These are phyloP conservation scores for Labeo rohita DNA, from an alignment of 2,113 vertebrate species.

Conservation along the genomic window DNA sequence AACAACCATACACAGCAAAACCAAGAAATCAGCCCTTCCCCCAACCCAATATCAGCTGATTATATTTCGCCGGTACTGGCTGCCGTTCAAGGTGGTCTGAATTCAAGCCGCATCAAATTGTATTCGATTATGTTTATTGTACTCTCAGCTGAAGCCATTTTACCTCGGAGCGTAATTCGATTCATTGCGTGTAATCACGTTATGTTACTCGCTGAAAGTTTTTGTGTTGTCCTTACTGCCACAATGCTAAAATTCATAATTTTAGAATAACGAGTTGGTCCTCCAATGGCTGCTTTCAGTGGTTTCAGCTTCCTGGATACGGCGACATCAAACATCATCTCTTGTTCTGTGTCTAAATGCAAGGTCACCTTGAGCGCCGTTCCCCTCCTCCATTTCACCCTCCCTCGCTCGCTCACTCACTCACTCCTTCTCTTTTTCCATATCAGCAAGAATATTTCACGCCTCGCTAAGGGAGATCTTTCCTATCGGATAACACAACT, in stretches of 20 bases:
- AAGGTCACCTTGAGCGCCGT: slow-evolving; percentile 61
- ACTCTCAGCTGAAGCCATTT: slow-evolving; percentile 47
- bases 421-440: slow-evolving; percentile 23
- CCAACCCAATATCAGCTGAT: slow-evolving; percentile 55
- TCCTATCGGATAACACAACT: slow-evolving; percentile 31
- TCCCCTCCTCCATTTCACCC: slow-evolving; percentile 40
- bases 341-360: slow-evolving; percentile 42
- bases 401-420: not conserved
- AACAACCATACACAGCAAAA: slow-evolving; percentile 34
- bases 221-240: not conserved
- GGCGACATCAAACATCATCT: slow-evolving; percentile 40
- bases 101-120: slow-evolving; percentile 47
- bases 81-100: slow-evolving; percentile 40
- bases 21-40: slow-evolving; percentile 34
- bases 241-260: not conserved
- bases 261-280: not conserved
- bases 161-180: slow-evolving; percentile 56
- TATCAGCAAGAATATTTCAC: slow-evolving; percentile 55
- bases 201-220: slow-evolving; percentile 53
- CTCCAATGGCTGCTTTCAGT: not conserved
- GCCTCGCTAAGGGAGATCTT: slow-evolving; percentile 39
- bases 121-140: slow-evolving; percentile 35
- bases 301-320: not conserved
- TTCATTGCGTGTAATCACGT: slow-evolving; percentile 53
- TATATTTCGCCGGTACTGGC: slow-evolving; percentile 41